phyloP scores from a whole-genome alignment of 1,140 invertebrate genomes.

The Drosophila miranda region DNA sequence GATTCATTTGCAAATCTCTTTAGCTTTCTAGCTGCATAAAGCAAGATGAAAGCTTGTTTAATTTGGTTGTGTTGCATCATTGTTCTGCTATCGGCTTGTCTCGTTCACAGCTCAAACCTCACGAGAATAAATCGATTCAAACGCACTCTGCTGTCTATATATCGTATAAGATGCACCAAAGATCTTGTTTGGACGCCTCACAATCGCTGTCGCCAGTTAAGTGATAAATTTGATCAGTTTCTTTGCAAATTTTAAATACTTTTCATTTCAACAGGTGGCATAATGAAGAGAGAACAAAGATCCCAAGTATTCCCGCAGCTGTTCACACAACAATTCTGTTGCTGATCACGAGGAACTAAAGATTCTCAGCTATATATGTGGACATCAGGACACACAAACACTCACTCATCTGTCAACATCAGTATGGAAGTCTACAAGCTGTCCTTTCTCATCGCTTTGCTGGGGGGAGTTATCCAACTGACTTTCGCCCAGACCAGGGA shows the following conservation, averaged over 20 bases:
- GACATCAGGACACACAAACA: background rate
- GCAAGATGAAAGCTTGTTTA: background rate
- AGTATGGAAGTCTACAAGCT: conserved; percentile 14
- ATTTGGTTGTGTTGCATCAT: too few relatives aligned
- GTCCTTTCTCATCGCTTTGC: conserved; percentile 5
- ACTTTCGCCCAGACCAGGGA: conserved; percentile 12
- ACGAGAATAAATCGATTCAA: background rate
- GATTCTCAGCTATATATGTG: conserved; percentile 4
- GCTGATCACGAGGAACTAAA: conserved; percentile 9
- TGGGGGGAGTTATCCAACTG: conserved; percentile 6
- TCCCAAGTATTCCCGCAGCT: conserved; percentile 8
- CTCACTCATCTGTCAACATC: conserved; percentile 17
- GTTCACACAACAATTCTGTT: conserved; percentile 24
- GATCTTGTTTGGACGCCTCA: background rate
- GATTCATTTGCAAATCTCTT: background rate
- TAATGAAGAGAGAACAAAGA: conserved; percentile 1
- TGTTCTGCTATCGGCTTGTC: too few relatives aligned
- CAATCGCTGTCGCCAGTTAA: conserved; percentile 13
- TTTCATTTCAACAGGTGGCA: conserved; percentile 1
- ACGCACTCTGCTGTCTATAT: background rate
- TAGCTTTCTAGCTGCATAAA: too few relatives aligned
- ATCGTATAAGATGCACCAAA: background rate
- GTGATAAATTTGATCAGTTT: conserved; percentile 11
- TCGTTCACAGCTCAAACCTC: too few relatives aligned
- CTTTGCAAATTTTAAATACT: background rate